phyloP scores from a whole-genome alignment of 2,113 vertebrate species.

The Aythya baeri region DNA sequence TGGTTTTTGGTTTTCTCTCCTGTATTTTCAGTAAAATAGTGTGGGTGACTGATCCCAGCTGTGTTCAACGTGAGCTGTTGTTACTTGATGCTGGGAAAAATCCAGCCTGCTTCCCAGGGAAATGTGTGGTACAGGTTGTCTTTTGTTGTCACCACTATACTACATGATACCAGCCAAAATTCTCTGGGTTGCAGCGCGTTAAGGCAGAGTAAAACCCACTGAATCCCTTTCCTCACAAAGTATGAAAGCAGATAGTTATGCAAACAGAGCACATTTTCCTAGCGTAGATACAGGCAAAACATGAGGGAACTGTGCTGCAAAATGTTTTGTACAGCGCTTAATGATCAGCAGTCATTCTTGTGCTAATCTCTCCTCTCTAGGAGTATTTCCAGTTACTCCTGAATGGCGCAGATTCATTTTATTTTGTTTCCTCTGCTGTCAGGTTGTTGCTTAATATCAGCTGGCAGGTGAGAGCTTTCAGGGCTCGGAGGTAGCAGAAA shows the following conservation, averaged over 20 bases:
- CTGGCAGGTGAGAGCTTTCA: slow-evolving; percentile 17
- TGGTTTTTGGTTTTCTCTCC: not conserved
- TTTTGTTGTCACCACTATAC: not conserved
- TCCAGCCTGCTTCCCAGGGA: not conserved
- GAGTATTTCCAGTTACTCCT: slow-evolving; percentile 18
- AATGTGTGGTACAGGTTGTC: not conserved
- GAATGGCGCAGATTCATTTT: not conserved
- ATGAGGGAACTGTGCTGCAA: not conserved
- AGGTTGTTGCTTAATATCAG: slow-evolving; percentile 25
- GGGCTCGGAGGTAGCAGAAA: slow-evolving; percentile 22
- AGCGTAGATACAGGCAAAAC: not conserved
- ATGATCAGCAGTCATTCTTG: slow-evolving; percentile 2
- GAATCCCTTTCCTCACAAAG: not conserved
- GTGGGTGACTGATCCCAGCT: not conserved
- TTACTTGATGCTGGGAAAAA: not conserved
- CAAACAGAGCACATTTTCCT: not conserved
- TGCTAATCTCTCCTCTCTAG: slow-evolving; percentile 23
- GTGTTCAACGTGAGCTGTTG: not conserved
- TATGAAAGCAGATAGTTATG: not conserved
- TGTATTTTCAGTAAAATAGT: not conserved
- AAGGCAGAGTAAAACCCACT: not conserved
- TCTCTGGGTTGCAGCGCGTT: not conserved
- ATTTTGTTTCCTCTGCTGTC: slow-evolving; percentile 33
- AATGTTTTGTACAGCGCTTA: not conserved
- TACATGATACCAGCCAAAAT: not conserved